These are phyloP conservation scores for Belonocnema kinseyi DNA, from an alignment of 1,140 invertebrate genomes.

Conservation along the genomic window DNA sequence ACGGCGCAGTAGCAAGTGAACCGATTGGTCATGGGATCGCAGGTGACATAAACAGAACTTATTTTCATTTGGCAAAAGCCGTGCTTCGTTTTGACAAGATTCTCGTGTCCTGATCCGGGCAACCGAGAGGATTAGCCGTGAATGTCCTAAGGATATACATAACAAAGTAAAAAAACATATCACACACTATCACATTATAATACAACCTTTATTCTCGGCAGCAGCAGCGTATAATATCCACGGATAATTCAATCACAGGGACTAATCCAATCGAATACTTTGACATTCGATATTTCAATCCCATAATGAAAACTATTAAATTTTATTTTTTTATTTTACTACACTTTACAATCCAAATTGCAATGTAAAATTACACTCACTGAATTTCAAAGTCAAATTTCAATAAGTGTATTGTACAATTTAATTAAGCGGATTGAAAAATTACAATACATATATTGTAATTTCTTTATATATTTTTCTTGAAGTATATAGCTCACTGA, in stretches of 20 bases:
- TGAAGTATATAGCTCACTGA: too few relatives aligned
- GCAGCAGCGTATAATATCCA: conserved; percentile 36
- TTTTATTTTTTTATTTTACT: too few relatives aligned
- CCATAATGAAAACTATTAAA: background rate
- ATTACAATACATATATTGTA: too few relatives aligned
- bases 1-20: too few relatives aligned
- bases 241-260: conserved; percentile 52
- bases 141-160: conserved; percentile 47
- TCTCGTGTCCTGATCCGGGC: conserved; percentile 55
- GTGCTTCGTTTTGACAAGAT: conserved; percentile 61
- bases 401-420: too few relatives aligned
- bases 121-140: conserved; percentile 61
- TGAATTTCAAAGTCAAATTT: too few relatives aligned
- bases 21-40: conserved; percentile 22
- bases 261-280: conserved; percentile 65
- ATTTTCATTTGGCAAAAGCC: conserved; percentile 54
- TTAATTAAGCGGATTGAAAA: too few relatives aligned
- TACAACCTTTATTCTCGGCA: conserved; percentile 36
- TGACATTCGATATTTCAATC: conserved; percentile 48
- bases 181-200: conserved; percentile 12
- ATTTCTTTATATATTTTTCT: too few relatives aligned
- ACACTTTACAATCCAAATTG: too few relatives aligned
- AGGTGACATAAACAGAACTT: conserved; percentile 41
- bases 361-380: too few relatives aligned
- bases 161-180: conserved; percentile 36